Percentiles rank a stretch among this genome's conserved stretches.
Evolutionary conservation across 2,113 vertebrate species (phyloP).

Genomic region (Lepus americanus): DNA sequence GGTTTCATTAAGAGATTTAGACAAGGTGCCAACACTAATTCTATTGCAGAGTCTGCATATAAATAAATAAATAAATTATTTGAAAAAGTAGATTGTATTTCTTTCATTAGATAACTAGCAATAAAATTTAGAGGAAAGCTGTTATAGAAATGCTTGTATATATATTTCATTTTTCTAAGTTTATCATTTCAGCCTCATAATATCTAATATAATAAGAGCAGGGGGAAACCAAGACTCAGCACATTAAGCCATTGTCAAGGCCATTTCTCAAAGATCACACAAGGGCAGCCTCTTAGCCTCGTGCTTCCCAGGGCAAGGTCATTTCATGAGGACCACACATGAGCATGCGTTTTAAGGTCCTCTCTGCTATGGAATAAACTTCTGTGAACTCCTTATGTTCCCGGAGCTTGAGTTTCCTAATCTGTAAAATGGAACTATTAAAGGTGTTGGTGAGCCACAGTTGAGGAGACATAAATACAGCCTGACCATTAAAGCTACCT

Average conservation of each 20-base stretch:
- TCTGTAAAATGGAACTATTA: neutral
- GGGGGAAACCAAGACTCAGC: neutral
- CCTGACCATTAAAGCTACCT: neutral
- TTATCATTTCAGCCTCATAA: conserved; percentile 3
- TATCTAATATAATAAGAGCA: neutral
- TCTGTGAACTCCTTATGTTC: neutral
- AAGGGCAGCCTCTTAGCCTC: neutral
- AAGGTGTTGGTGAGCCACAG: neutral
- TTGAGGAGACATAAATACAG: neutral
- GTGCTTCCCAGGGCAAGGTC: neutral
- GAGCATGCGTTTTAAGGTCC: neutral
- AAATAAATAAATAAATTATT: neutral
- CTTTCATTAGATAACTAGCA: conserved; percentile 16
- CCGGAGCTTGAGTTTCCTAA: conserved; percentile 19
- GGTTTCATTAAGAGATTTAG: conserved; percentile 14
- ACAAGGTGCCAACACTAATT: conserved; percentile 45
- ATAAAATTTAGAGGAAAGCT: conserved; percentile 16
- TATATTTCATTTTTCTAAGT: conserved; percentile 8
- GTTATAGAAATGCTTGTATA: neutral
- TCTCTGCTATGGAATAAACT: neutral
- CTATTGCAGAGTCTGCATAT: neutral
- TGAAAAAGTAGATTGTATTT: conserved; percentile 44
- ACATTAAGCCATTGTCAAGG: neutral
- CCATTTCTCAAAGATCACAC: neutral
- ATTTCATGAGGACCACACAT: neutral